A percentile compares a stretch with the other conserved stretches of the same genome.
Evolutionary conservation across 2,113 vertebrate species (phyloP).

Genomic region (Tylochromis polylepis): DNA sequence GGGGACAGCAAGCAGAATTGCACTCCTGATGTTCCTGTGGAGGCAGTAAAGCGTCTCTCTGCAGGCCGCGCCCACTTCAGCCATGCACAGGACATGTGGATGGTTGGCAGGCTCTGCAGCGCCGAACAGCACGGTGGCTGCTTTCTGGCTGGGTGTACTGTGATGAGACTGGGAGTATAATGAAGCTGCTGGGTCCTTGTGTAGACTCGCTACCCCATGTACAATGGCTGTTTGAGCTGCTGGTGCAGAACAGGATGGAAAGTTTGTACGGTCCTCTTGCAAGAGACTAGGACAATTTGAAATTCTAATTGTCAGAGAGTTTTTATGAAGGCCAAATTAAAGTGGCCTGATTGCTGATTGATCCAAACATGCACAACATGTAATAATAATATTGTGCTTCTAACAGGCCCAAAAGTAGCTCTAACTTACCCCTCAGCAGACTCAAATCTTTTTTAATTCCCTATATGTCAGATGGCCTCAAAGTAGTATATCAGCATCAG

Average conservation of each 20-base stretch:
- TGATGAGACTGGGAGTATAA: slow-evolving; percentile 42
- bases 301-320: background rate
- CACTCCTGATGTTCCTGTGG: slow-evolving; percentile 55
- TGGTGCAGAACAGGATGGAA: slow-evolving; percentile 1
- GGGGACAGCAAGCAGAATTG: slow-evolving; percentile 19
- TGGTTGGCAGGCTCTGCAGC: slow-evolving; percentile 18
- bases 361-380: background rate
- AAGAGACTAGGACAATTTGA: background rate
- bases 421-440: background rate
- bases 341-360: background rate
- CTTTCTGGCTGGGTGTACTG: slow-evolving; percentile 36
- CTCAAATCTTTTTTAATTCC: background rate
- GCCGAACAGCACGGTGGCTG: slow-evolving; percentile 9
- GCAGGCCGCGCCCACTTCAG: slow-evolving; percentile 33
- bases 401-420: background rate
- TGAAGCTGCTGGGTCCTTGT: slow-evolving; percentile 57
- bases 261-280: background rate
- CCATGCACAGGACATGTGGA: slow-evolving; percentile 40
- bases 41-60: slow-evolving; percentile 37
- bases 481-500: background rate
- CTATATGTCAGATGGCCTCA: background rate
- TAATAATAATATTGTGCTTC: background rate
- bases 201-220: slow-evolving; percentile 15
- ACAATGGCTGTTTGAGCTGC: slow-evolving; percentile 14
- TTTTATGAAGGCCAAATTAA: background rate